Base-by-base conservation (phyloP, 30 jellyfish, hydroid and myxozoan species). In the Mastigias papua region DNA sequence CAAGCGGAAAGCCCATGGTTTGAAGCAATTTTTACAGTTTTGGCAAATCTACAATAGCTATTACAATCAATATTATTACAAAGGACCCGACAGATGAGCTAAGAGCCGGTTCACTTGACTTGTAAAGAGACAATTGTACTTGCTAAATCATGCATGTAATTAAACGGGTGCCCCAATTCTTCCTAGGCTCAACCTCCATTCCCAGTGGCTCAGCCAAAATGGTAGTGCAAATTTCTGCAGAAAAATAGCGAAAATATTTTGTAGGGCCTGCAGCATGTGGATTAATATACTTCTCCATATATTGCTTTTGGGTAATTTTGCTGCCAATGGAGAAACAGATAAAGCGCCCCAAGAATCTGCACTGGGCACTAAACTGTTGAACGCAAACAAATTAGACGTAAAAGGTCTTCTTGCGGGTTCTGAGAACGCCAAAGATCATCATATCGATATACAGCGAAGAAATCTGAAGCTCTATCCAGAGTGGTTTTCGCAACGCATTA, bases 401-500 rank as follows among this genome's bases (percentile, higher is more conserved):
- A 66, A 78, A 32, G 34, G 28, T 48, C 34, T 34, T 26, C 34
- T 22, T n/a, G 66, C 33, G 1, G 77, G 42, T 42, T 28, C 88
- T 20, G 29, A 37, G 65, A 42, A 33, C 16, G 78, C 68, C 2
- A 31, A 54, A 11, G 42, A 28, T 21, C 26, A 30, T 10, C 46
- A 58, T 29, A 78, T 13, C 65, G 88, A 78, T 9, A 34, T 78
- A 63, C 86, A 87, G 54, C 29, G 89, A 30, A 69, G 95, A 33
- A 69, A 91, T 6, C 73, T 93, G 58, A 63, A 85, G 48, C 54
- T 83, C 22, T 93, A 93, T 76, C 98, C 95, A n/a, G 86, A 87
- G 78, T 87, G 95, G 98, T 86, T 87, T 50, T 81, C 98, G 30
- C 91, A 93, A 34, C 72, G 95, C 69, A 86, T 91, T 9, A 95